phyloP scores from a whole-genome alignment of 2,797 vertebrate species.

The Buceros bicornis region DNA sequence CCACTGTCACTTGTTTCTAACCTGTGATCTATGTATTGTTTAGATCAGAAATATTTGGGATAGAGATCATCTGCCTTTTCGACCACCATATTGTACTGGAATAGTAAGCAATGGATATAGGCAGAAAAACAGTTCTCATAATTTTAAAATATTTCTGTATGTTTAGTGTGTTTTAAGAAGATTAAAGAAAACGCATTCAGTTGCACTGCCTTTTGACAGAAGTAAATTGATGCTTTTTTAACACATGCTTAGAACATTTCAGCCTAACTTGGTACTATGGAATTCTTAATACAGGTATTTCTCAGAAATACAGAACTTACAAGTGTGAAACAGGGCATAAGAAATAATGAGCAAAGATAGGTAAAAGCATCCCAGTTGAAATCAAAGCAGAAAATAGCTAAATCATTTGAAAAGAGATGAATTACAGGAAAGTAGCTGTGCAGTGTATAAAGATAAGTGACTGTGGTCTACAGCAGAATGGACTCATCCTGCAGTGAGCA shows the following conservation, averaged over 20 bases:
- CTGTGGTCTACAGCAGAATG: background rate
- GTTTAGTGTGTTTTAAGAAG: background rate
- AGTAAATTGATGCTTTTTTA: background rate
- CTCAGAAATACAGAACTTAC: background rate
- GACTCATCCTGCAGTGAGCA: background rate
- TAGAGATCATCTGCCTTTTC: background rate
- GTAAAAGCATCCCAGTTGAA: constrained; percentile 48
- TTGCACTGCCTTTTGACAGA: background rate
- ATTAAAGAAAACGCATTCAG: background rate
- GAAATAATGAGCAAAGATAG: constrained; percentile 59
- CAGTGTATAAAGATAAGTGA: constrained; percentile 29
- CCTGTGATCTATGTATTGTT: background rate
- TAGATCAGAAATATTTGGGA: background rate
- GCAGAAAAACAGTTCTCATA: background rate
- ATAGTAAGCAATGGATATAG: background rate
- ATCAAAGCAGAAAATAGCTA: constrained; percentile 63
- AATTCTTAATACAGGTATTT: background rate
- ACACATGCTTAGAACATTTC: constrained; percentile 9
- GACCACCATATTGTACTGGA: background rate
- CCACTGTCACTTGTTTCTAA: background rate
- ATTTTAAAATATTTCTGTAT: background rate
- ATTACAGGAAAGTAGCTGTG: constrained; percentile 37
- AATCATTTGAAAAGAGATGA: constrained; percentile 63
- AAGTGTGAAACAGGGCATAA: background rate
- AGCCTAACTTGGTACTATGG: background rate